These are phyloP conservation scores for Rhopalosiphum padi DNA, from an alignment of 1,140 invertebrate species.

Conservation along the genomic window DNA sequence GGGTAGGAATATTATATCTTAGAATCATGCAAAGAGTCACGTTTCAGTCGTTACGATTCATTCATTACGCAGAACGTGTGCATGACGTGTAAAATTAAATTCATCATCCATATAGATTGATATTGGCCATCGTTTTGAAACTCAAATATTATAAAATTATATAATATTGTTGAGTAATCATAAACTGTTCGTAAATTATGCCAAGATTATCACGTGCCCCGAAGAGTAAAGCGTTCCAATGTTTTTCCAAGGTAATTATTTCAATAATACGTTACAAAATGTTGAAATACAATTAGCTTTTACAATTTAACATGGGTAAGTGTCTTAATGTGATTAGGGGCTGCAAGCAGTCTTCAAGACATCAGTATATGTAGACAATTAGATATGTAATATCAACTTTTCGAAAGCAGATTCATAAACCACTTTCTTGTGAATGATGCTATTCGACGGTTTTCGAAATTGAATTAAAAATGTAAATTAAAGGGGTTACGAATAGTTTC, in stretches of 20 bases:
- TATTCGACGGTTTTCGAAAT: neutral
- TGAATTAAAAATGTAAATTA: neutral
- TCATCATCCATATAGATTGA: neutral
- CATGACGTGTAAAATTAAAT: neutral
- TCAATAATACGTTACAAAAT: neutral
- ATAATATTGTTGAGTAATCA: neutral
- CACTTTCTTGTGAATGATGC: neutral
- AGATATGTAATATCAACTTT: neutral
- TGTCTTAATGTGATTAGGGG: neutral
- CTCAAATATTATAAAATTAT: neutral
- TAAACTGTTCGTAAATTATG: neutral
- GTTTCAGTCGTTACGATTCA: neutral
- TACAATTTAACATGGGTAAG: neutral
- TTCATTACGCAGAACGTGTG: neutral
- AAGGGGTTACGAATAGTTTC: neutral
- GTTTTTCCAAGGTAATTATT: neutral
- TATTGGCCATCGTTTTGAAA: neutral
- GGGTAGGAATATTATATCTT: neutral
- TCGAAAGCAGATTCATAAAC: neutral
- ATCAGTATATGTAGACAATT: neutral
- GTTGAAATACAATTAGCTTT: neutral
- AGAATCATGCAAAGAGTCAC: neutral
- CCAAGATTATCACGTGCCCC: neutral
- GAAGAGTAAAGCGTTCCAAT: neutral
- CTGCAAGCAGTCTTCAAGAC: neutral